Conservation (phyloP, 2,113 vertebrate species). For the Cyanoderma ruficeps region DNA sequence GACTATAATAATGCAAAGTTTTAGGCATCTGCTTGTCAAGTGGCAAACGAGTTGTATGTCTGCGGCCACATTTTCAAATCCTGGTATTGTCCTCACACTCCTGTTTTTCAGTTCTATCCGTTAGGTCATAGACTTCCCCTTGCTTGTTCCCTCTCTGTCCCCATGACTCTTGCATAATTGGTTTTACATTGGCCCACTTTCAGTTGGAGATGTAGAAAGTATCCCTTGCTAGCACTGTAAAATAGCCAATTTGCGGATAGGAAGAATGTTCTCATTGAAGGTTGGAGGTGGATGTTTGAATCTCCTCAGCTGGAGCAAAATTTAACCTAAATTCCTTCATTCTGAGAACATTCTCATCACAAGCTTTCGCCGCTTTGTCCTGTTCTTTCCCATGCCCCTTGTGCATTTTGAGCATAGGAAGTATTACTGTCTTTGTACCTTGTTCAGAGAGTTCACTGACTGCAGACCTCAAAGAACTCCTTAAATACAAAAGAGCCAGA, state of each 20-base stretch:
- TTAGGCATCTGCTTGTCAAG: not conserved
- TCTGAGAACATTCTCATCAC: conserved; percentile 22
- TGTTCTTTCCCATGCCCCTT: not conserved
- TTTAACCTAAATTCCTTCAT: conserved; percentile 46
- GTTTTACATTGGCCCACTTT: conserved; percentile 43
- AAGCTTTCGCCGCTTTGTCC: conserved; percentile 16
- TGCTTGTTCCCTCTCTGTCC: conserved; percentile 13
- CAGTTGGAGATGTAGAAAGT: not conserved
- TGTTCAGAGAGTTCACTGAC: conserved; percentile 4
- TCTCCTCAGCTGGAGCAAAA: conserved; percentile 42
- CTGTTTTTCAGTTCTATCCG: not conserved
- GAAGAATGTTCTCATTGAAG: conserved; percentile 20
- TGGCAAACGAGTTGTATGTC: not conserved
- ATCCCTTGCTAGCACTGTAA: conserved; percentile 18
- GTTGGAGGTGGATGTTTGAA: conserved; percentile 29
- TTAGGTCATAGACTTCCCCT: not conserved
- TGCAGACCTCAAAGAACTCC: conserved; percentile 8
- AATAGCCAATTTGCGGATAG: conserved; percentile 14
- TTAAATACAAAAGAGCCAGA: not conserved
- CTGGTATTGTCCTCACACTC: not conserved
- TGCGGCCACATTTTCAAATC: not conserved
- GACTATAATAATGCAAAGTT: not conserved
- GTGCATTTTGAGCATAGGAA: conserved; percentile 14
- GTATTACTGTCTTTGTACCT: not conserved
- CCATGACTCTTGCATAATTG: conserved; percentile 48